Evolutionary conservation across 2,888 invertebrate genomes (phyloP), one percentile per base, ranked within the genome.

Genomic region (Eristalinus sepulchralis): DNA sequence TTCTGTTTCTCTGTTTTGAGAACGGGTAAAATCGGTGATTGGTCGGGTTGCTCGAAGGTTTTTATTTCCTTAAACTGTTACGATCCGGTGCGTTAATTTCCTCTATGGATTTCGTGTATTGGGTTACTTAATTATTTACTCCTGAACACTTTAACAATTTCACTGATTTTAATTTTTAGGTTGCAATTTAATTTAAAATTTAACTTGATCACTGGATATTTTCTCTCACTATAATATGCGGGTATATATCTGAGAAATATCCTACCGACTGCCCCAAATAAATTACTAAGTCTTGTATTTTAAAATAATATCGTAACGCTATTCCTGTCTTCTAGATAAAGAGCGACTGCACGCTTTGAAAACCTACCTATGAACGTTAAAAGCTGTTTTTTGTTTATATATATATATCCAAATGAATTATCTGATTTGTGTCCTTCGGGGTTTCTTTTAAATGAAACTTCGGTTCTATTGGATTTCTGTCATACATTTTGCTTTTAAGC

Each of bases 341-440:
- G n/a, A n/a, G n/a, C n/a, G n/a, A n/a, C n/a, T n/a, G 63, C 33
- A 63, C 55, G 55, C 57, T 75, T 64, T 0, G 64, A 66, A 59
- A 75, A 75, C 24, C 39, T 73, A n/a, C 55, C 73, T 17, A 55
- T 57, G 27, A 77, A 36, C 1, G 67, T 70, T 6, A 77, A 39
- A 27, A 68, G 63, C 24, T 66, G 64, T 22, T 34, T 73, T 88
- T 88, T 47, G 87, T 88, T 60, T n/a, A n/a, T n/a, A n/a, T n/a
- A n/a, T 85, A 72, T 89, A 89, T 10, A 89, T 86, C 79, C 71
- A 31, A 31, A 31, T 31, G n/a, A n/a, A n/a, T n/a, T n/a, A n/a
- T n/a, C n/a, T n/a, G n/a, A n/a, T n/a, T n/a, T n/a, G n/a, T n/a
- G n/a, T n/a, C n/a, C n/a, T n/a, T n/a, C n/a, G n/a, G n/a, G n/a